Conservation (phyloP, 1,140 invertebrate species). For the Drosophila repletoides region DNA sequence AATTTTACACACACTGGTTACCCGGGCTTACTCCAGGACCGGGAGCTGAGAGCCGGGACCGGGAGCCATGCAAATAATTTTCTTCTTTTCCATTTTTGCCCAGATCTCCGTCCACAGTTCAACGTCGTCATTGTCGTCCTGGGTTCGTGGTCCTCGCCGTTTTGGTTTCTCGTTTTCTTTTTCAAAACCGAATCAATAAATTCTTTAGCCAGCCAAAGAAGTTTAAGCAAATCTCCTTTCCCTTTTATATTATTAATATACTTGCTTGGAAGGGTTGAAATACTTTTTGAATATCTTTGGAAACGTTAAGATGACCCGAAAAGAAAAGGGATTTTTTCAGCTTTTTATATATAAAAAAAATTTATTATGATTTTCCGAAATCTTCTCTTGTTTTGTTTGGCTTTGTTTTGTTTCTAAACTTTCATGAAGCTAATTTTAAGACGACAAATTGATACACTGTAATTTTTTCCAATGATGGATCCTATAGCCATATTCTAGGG, state of each 20-base stretch:
- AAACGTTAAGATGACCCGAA: too few species aligned
- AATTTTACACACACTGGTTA: constrained; percentile 57
- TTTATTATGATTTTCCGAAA: too few species aligned
- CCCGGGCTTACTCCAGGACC: constrained; percentile 2
- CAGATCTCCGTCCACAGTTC: neutral
- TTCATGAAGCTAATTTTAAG: too few species aligned
- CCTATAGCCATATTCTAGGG: constrained; percentile 2
- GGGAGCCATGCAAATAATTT: constrained; percentile 64
- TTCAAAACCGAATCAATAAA: constrained; percentile 65
- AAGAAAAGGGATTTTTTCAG: neutral
- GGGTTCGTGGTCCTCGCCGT: neutral
- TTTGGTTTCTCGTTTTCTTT: neutral
- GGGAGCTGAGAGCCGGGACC: too few species aligned
- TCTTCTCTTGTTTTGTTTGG: too few species aligned
- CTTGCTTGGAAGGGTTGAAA: neutral
- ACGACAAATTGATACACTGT: too few species aligned
- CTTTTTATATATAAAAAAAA: neutral
- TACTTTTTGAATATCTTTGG: too few species aligned
- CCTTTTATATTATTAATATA: neutral
- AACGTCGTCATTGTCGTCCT: constrained; percentile 17
- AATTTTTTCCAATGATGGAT: neutral
- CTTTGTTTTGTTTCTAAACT: too few species aligned
- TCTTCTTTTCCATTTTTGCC: constrained; percentile 31
- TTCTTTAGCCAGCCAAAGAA: constrained; percentile 50
- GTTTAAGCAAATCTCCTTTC: constrained; percentile 34